Base-by-base conservation (phyloP, 2,888 invertebrate species). In the Gibbula magus region DNA sequence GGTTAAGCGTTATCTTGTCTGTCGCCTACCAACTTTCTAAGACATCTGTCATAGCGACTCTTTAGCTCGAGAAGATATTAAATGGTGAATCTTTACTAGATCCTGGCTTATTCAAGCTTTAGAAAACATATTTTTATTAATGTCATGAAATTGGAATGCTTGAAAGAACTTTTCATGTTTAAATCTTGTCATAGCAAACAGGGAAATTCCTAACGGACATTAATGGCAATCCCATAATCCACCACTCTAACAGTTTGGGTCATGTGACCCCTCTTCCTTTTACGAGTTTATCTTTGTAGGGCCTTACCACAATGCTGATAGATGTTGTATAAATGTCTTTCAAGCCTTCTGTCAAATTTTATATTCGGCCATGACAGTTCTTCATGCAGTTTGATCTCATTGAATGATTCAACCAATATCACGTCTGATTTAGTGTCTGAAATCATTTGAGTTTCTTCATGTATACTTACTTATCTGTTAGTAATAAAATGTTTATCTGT, bases 141-240 rank as follows among this genome's bases (percentile, higher is more conserved):
- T 70, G 70, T 70, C 70, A 39, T 70, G 70, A 70, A 70, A 70
- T 70, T 70, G 70, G 70, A 70, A 70, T 70, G 70, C 35, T 70
- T 70, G 35, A 70, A 70, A 35, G 70, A 35, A 20, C 35, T 35
- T 35, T 39, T 35, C 70, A n/a, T n/a, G 70, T 70, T 70, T 35
- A 56, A 39, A 35, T n/a, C 70, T 35, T 32, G 29, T 35, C 70
- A 35, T n/a, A 35, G 32, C 16, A 70, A 35, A 35, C 20, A 20
- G 8, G 16, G 20, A 70, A 35, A 70, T 35, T 70, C 70, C 16
- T 35, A 35, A 10, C n/a, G 20, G 70, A 35, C 70, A 20, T 70
- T 20, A 70, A 32, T 25, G n/a, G 29, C 35, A 70, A 70, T 29
- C 70, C 16, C 20, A 20, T 39, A 70, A 70, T 70, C 70, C 39